These are phyloP conservation scores for Bubalus kerabau DNA, from an alignment of 2,113 vertebrate species.

Conservation along the genomic window DNA sequence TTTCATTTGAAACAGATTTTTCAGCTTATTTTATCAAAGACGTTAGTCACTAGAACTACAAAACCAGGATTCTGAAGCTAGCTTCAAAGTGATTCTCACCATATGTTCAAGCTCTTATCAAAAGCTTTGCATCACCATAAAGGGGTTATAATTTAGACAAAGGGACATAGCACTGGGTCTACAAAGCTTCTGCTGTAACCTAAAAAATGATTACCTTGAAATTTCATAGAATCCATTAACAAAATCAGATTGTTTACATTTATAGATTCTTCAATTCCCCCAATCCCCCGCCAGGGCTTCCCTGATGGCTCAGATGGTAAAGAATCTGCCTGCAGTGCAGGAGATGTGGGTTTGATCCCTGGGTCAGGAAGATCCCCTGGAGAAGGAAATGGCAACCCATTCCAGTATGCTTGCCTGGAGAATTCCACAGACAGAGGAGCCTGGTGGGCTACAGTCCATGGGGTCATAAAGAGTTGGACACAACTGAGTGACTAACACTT, in stretches of 20 bases:
- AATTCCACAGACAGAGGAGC: background rate
- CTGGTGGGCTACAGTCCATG: background rate
- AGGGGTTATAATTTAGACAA: background rate
- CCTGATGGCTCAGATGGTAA: background rate
- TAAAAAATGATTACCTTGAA: background rate
- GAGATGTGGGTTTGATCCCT: background rate
- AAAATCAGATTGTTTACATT: background rate
- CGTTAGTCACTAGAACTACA: background rate
- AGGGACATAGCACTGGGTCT: background rate
- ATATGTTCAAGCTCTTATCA: background rate
- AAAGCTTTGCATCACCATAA: background rate
- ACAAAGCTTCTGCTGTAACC: background rate
- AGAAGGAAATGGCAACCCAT: background rate
- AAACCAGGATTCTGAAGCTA: background rate
- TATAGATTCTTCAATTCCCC: background rate
- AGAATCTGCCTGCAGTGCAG: background rate
- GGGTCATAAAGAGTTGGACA: background rate
- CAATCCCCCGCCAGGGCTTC: background rate
- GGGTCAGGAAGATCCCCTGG: background rate
- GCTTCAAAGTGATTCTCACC: background rate
- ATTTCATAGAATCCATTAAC: background rate
- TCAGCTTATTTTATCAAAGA: background rate
- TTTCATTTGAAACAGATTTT: background rate
- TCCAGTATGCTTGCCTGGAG: background rate
- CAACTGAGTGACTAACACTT: background rate